Evolutionary conservation across 2,113 vertebrate species (phyloP).

Genomic region (Benitochromis conjunctus): DNA sequence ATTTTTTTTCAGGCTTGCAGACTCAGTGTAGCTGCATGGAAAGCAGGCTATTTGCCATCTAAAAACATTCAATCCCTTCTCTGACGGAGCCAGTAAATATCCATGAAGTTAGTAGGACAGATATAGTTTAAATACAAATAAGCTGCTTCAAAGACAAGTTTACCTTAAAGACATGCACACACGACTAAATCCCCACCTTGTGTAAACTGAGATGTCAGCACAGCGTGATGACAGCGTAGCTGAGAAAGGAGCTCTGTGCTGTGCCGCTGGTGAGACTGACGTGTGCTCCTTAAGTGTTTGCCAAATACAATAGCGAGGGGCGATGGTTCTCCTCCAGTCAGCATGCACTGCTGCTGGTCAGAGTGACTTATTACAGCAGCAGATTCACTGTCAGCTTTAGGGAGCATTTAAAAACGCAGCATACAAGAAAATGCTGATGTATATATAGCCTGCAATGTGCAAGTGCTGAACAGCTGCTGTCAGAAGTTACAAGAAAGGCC

Average conservation of each 20-base stretch:
- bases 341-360: conserved; percentile 49
- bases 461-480: neutral
- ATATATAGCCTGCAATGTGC: neutral
- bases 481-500: neutral
- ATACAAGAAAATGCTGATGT: conserved; percentile 2
- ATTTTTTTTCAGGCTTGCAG: neutral
- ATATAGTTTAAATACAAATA: neutral
- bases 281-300: conserved; percentile 49
- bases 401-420: conserved; percentile 53
- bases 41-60: neutral
- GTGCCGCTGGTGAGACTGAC: conserved; percentile 58
- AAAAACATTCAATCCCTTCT: neutral
- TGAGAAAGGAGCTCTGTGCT: conserved; percentile 63
- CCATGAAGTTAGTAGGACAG: neutral
- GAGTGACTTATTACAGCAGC: conserved; percentile 37
- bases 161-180: neutral
- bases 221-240: conserved; percentile 43
- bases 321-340: conserved; percentile 61
- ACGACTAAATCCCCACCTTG: conserved; percentile 42
- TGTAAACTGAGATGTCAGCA: conserved; percentile 59
- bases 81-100: neutral
- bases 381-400: conserved; percentile 47
- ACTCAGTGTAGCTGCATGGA: neutral
- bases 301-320: conserved; percentile 70
- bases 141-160: neutral